Base-by-base conservation (phyloP, 2,888 invertebrate species). In the Amphipyra berbera region DNA sequence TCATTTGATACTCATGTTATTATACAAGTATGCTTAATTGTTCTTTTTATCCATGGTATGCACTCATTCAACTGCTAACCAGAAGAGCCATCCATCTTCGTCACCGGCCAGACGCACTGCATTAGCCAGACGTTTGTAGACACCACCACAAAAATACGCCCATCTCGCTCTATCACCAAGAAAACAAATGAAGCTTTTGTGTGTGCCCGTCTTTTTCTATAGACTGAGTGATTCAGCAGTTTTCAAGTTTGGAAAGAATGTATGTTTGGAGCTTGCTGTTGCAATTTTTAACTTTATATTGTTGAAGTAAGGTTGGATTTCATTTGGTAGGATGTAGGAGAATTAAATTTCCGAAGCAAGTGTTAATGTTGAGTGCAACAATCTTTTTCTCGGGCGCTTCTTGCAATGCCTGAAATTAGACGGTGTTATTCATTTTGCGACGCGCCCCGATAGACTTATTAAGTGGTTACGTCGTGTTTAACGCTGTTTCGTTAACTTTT, bases 61-160 rank as follows among this genome's bases (percentile, higher is more conserved):
- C 87, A 86, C 87, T 90, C 90, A 89, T 90, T 89, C 89, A 88
- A 79, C 85, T 85, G 83, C 88, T 90, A 84, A 90, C 88, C 88
- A 89, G 86, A 78, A 84, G 78, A 78, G 70, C 79, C 91, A 94
- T 94, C 92, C 88, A 91, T 94, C 94, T 93, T 94, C 93, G 89
- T 94, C 94, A 91, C 71, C 68, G 77, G 59, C 84, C 88, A 91
- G 88, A 89, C 91, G 87, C 85, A 87, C 83, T 84, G 89, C 91
- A 91, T 93, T 91, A 91, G 86, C 89, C 90, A 90, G 90, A 89
- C 89, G 70, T 68, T 87, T 80, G 53, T 59, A 82, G 73, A 64
- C 73, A 54, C 57, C 72, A 77, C 68, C 59, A 78, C 78, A 78
- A 79, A 87, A 76, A 73, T 81, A 81, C 73, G 76, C 14, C 79